These are phyloP conservation scores for Tyto alba DNA, from an alignment of 2,113 vertebrate genomes.

Conservation along the genomic window DNA sequence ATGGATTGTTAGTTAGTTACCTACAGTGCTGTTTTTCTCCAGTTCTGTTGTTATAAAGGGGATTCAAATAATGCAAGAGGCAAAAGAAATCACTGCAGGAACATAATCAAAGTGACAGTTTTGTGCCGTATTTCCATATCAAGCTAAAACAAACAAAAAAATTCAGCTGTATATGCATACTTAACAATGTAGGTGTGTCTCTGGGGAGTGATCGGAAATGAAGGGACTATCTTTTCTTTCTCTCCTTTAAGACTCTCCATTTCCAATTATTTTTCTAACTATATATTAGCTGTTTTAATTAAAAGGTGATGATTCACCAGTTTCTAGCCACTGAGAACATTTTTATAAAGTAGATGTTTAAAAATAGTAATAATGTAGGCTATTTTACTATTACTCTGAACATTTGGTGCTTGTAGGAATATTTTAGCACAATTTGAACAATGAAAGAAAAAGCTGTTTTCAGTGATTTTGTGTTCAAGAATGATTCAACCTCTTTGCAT, in stretches of 20 bases:
- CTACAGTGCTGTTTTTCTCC: not conserved
- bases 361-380: conserved; percentile 53
- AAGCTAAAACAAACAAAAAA: conserved; percentile 47
- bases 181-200: not conserved
- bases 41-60: not conserved
- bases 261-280: conserved; percentile 47
- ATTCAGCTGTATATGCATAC: not conserved
- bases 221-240: not conserved
- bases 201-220: conserved; percentile 21
- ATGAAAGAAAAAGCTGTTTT: conserved; percentile 40
- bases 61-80: not conserved
- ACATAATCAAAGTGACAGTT: conserved; percentile 35
- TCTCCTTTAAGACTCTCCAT: not conserved
- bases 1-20: not conserved
- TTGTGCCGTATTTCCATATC: conserved; percentile 45
- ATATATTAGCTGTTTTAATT: conserved; percentile 61
- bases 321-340: conserved; percentile 42
- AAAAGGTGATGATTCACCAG: conserved; percentile 54
- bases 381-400: conserved; percentile 56
- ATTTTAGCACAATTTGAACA: conserved; percentile 49
- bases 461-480: conserved; percentile 63
- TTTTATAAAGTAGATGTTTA: conserved; percentile 47
- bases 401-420: conserved; percentile 24
- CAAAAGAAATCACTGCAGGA: conserved; percentile 6
- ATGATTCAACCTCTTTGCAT: conserved; percentile 65